These are phyloP conservation scores for Eptatretus atami DNA, from an alignment of 2,797 vertebrate species.

Conservation along the genomic window DNA sequence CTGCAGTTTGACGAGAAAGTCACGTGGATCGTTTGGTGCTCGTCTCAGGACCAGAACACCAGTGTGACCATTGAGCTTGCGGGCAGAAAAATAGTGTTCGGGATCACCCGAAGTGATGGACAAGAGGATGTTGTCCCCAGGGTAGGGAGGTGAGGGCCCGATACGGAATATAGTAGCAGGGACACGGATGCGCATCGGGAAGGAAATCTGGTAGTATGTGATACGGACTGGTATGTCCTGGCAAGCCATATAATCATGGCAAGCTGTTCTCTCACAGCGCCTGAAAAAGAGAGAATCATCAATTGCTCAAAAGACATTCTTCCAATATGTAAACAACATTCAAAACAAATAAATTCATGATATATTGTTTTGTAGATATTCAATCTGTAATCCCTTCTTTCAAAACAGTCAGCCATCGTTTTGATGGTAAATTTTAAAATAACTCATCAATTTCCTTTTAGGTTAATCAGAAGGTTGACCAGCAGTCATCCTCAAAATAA, in stretches of 20 bases:
- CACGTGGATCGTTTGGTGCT: conserved; percentile 29
- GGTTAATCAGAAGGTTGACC: no score
- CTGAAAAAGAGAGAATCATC: conserved; percentile 14
- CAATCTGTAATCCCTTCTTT: no score
- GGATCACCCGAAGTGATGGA: conserved; percentile 53
- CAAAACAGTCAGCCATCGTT: no score
- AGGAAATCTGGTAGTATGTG: conserved; percentile 69
- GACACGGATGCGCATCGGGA: conserved; percentile 56
- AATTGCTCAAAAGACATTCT: no score
- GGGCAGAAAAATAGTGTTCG: conserved; percentile 57
- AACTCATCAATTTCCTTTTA: no score
- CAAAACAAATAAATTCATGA: no score
- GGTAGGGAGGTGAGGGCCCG: conserved; percentile 50
- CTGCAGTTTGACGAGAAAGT: conserved; percentile 59
- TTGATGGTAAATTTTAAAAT: no score
- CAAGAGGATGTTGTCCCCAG: conserved; percentile 59
- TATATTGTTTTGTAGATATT: no score
- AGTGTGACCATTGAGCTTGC: conserved; percentile 51
- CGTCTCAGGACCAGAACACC: conserved; percentile 52
- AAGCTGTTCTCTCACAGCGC: conserved; percentile 50
- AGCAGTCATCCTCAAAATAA: no score
- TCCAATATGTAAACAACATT: no score
- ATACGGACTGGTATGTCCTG: conserved; percentile 47
- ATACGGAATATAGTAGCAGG: conserved; percentile 87
- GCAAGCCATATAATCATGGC: conserved; percentile 43